A percentile compares a stretch with the other conserved stretches of the same genome.
phyloP scores from a whole-genome alignment of 2,113 vertebrate species.

The Pseudopipra pipra region DNA sequence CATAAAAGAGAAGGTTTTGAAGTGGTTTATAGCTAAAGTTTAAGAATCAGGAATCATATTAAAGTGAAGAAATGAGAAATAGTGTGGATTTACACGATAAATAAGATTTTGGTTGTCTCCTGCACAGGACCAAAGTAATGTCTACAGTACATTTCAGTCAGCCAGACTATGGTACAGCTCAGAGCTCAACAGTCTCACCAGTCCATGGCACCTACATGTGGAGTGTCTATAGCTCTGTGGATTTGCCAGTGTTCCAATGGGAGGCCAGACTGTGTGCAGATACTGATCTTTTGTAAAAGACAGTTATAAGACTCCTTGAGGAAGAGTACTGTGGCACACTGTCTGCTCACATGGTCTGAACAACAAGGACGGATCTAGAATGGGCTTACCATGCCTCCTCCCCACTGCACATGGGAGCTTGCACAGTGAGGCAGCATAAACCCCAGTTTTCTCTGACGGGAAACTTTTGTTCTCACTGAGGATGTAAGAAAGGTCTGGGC shows the following conservation, averaged over 20 bases:
- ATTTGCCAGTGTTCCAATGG: background rate
- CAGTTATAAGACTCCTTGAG: background rate
- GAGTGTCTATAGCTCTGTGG: background rate
- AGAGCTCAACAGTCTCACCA: background rate
- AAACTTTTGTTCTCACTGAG: background rate
- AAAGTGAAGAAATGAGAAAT: background rate
- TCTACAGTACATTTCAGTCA: background rate
- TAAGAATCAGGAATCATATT: background rate
- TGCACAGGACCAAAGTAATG: background rate
- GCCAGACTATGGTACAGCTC: no score
- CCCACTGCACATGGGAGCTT: background rate
- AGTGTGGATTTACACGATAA: background rate
- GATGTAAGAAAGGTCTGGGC: background rate
- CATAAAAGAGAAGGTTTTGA: background rate
- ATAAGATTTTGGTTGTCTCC: background rate
- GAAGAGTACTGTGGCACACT: background rate
- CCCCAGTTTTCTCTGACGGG: background rate
- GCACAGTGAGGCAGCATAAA: background rate
- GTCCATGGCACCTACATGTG: background rate
- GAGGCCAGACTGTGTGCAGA: background rate
- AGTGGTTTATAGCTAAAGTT: background rate
- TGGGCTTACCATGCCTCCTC: background rate
- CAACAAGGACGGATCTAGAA: background rate
- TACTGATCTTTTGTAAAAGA: background rate
- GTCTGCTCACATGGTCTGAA: background rate